Base-by-base conservation (phyloP, 2,888 invertebrate species). In the Nymphalis polychloros region DNA sequence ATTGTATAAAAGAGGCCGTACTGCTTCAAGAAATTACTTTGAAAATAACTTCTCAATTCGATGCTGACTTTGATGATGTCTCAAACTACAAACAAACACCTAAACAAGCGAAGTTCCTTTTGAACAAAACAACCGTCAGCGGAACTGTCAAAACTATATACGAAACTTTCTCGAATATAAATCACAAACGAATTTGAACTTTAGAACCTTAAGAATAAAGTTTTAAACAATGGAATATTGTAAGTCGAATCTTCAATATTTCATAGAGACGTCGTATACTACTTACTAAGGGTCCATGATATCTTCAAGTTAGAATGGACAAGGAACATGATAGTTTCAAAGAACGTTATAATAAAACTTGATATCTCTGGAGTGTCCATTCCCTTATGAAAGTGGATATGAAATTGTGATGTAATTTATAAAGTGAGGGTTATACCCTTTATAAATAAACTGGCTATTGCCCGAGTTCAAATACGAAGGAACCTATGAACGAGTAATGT, bases 61-160 rank as follows among this genome's bases (percentile, higher is more conserved):
- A 64, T 68, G 71, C 64, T 52, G 68, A 74, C 73, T 75, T 74
- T 77, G 76, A 75, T 78, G 79, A 81, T 76, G 77, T 80, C 80
- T 80, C 78, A 76, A 83, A 83, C 81, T 81, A 79, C 79, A 77
- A 80, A 81, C 79, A 81, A 80, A 84, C 81, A 79, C 78, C 79
- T 81, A 82, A 84, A 82, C 81, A 81, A 79, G 73, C 77, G 79
- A 76, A 78, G 77, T 81, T 79, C 75, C 76, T 67, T 48, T 61
- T 60, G 71, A 72, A 81, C 81, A 79, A 81, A 80, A 83, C 82
- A 81, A 83, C 79, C 81, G 79, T 77, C 77, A 77, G 76, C 74
- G 74, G 77, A 77, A 78, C 74, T 76, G 73, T 77, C 70, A 68
- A 72, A 64, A 67, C 62, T 66, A 60, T 70, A 62, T 59, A 67